These are phyloP conservation scores for Trinectes maculatus DNA, from an alignment of 2,113 vertebrate genomes.

Conservation along the genomic window DNA sequence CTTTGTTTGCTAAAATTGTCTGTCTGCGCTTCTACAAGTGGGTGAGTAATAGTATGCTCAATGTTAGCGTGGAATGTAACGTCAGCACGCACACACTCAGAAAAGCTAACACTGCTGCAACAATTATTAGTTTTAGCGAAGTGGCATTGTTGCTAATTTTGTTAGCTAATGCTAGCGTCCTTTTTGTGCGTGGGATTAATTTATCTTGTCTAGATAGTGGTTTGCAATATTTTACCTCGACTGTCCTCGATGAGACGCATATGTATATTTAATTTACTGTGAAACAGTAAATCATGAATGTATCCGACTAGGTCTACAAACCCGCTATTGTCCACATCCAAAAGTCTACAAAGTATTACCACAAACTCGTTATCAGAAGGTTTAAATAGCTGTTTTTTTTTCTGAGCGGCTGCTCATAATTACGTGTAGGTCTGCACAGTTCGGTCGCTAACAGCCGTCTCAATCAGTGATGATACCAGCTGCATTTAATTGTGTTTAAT, in stretches of 20 bases:
- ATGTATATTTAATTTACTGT: background rate
- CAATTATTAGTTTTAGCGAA: no score
- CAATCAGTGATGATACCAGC: no score
- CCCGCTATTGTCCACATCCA: no score
- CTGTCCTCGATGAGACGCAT: background rate
- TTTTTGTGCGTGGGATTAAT: slow-evolving; percentile 17
- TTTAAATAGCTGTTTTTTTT: no score
- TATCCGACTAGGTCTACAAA: no score
- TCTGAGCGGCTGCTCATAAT: no score
- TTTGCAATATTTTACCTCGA: background rate
- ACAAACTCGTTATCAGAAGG: no score
- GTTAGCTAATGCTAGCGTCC: slow-evolving; percentile 36
- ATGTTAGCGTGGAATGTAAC: background rate
- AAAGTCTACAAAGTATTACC: no score
- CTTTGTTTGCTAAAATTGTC: slow-evolving; percentile 13
- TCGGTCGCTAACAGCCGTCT: no score
- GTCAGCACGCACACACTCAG: background rate
- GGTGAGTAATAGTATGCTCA: background rate
- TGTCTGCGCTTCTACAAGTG: background rate
- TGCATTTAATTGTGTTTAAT: background rate
- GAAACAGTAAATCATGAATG: no score
- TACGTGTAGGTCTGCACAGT: no score
- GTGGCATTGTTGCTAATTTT: no score
- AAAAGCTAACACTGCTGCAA: background rate
- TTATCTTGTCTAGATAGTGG: background rate